phyloP scores from a whole-genome alignment of 2,888 invertebrate genomes.

The Drosophila nr. perissopoda region DNA sequence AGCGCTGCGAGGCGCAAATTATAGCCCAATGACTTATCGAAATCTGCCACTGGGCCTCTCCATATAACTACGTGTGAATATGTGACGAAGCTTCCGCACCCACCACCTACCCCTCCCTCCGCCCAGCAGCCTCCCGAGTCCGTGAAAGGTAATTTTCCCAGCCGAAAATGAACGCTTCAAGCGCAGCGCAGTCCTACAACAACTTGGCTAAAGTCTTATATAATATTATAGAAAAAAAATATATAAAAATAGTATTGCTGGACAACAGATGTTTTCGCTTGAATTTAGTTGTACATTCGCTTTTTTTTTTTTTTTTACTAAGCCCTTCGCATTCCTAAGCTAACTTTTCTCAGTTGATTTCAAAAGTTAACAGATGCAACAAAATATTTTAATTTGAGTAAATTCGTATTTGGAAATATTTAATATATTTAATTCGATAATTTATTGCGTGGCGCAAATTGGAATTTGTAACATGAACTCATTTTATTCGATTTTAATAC shows the following conservation, averaged over 20 bases:
- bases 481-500: constrained; percentile 10
- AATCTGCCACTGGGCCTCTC: constrained; percentile 71
- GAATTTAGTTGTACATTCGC: constrained; percentile 20
- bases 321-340: constrained; percentile 48
- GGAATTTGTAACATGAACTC: constrained; percentile 12
- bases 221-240: constrained; percentile 32
- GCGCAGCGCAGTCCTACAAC: constrained; percentile 34
- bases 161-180: constrained; percentile 47
- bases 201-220: constrained; percentile 41
- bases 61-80: constrained; percentile 59
- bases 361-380: constrained; percentile 6
- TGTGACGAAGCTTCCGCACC: constrained; percentile 59
- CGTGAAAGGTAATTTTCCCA: constrained; percentile 76
- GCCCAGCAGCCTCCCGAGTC: constrained; percentile 37
- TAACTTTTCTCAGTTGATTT: constrained; percentile 20
- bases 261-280: constrained; percentile 39
- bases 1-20: constrained; percentile 63
- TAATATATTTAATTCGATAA: constrained; percentile 20
- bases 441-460: constrained; percentile 14
- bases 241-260: constrained; percentile 17
- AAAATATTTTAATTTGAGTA: constrained; percentile 7
- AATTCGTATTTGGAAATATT: constrained; percentile 23
- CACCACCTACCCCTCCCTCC: not conserved
- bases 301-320: constrained; percentile 9
- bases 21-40: constrained; percentile 80